Conservation (phyloP, 2,797 vertebrate genomes). For the Kryptolebias ocellatus region DNA sequence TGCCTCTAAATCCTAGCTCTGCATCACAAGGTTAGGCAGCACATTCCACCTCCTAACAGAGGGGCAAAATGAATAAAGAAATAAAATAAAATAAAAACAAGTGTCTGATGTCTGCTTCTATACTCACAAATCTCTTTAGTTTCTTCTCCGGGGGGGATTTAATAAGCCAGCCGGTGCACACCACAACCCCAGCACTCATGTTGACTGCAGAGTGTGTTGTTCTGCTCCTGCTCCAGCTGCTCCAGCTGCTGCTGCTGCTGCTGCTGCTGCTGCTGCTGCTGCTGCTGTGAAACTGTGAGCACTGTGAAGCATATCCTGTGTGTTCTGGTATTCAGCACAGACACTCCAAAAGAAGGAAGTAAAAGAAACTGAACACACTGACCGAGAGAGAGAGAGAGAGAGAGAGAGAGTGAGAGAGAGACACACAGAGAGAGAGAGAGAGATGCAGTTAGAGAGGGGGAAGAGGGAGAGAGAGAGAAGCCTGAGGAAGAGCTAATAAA, state of each 20-base stretch:
- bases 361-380: slow-evolving; percentile 85
- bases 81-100: slow-evolving; percentile 37
- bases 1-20: slow-evolving; percentile 43
- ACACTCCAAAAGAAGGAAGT: slow-evolving; percentile 90
- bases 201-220: slow-evolving; percentile 78
- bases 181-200: slow-evolving; percentile 94
- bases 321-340: slow-evolving; percentile 79
- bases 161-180: slow-evolving; percentile 96
- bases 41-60: slow-evolving; percentile 51
- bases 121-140: slow-evolving; percentile 98
- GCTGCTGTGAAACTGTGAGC: slow-evolving; percentile 77
- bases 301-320: slow-evolving; percentile 79
- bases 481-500: slow-evolving; percentile 20
- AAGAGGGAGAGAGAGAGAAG: not conserved
- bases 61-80: slow-evolving; percentile 4
- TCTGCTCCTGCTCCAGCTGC: slow-evolving; percentile 40
- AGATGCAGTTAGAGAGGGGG: slow-evolving; percentile 46
- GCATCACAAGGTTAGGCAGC: slow-evolving; percentile 42
- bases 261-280: slow-evolving; percentile 47
- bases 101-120: slow-evolving; percentile 39
- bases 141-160: slow-evolving; percentile 98
- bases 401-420: slow-evolving; percentile 19
- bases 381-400: slow-evolving; percentile 53
- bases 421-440: slow-evolving; percentile 20
- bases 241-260: slow-evolving; percentile 15